Evolutionary conservation across 1,140 invertebrate genomes (phyloP).

Genomic region (Drosophila setifemur): DNA sequence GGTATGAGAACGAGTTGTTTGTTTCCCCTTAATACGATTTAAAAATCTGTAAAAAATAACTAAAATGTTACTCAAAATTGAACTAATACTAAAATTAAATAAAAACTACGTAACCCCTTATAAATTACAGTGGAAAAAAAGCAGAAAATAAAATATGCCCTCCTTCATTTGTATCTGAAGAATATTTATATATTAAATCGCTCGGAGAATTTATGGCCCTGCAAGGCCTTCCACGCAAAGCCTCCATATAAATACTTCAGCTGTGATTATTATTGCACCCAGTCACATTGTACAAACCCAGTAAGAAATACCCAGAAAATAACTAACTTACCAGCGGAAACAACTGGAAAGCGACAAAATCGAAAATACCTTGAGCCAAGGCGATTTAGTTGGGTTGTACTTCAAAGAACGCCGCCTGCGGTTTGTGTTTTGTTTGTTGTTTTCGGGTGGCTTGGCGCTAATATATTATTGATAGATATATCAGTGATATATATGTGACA

Average conservation of each 20-base stretch:
- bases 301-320: neutral
- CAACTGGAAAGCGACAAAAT: conserved; percentile 32
- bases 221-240: conserved; percentile 49
- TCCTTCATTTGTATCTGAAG: conserved; percentile 7
- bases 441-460: conserved; percentile 24
- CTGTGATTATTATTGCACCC: conserved; percentile 56
- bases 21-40: no score
- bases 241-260: conserved; percentile 63
- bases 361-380: conserved; percentile 37
- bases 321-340: conserved; percentile 13
- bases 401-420: conserved; percentile 29
- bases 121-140: conserved; percentile 21
- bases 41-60: no score
- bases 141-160: neutral
- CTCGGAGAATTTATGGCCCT: conserved; percentile 51
- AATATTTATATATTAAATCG: conserved; percentile 39
- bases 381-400: conserved; percentile 15
- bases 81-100: no score
- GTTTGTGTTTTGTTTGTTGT: neutral
- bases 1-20: no score
- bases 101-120: no score
- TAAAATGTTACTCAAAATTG: no score
- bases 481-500: conserved; percentile 55
- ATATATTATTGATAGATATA: conserved; percentile 60
- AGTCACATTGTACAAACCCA: conserved; percentile 13